Conservation (phyloP, 2,113 vertebrate genomes). For the Thunnus thynnus region DNA sequence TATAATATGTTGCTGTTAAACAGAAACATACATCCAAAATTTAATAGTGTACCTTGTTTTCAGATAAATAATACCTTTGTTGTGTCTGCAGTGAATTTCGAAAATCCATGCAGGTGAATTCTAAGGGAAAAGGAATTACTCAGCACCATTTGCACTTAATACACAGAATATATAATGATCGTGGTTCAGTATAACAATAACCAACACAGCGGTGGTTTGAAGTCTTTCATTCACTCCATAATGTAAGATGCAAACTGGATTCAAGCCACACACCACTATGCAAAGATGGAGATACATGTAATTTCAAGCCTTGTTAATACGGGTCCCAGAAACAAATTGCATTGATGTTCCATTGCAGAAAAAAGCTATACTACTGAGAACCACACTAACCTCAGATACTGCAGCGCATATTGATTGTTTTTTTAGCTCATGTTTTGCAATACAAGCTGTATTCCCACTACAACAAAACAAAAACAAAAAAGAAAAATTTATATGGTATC, state of each 20-base stretch:
- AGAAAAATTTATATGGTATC: background rate
- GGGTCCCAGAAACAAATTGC: background rate
- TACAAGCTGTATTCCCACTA: background rate
- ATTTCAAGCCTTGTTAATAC: background rate
- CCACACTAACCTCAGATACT: background rate
- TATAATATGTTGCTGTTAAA: background rate
- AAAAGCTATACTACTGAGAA: background rate
- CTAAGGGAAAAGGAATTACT: background rate
- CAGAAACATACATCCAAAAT: background rate
- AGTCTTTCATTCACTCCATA: background rate
- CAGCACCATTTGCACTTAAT: background rate
- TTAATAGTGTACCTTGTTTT: background rate
- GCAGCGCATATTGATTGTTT: background rate
- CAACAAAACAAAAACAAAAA: background rate
- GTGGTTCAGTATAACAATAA: background rate
- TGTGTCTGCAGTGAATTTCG: background rate
- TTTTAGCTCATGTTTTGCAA: conserved; percentile 22
- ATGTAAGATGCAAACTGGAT: background rate
- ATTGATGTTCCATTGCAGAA: conserved; percentile 2
- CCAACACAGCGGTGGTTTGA: background rate
- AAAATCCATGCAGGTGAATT: background rate
- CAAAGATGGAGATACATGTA: too few relatives aligned
- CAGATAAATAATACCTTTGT: conserved; percentile 11
- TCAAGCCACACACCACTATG: too few relatives aligned
- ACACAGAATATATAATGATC: background rate